Percentiles rank a stretch among this genome's conserved stretches.
Evolutionary conservation across 1,140 invertebrate species (phyloP).

Genomic region (Nasonia longicornis): DNA sequence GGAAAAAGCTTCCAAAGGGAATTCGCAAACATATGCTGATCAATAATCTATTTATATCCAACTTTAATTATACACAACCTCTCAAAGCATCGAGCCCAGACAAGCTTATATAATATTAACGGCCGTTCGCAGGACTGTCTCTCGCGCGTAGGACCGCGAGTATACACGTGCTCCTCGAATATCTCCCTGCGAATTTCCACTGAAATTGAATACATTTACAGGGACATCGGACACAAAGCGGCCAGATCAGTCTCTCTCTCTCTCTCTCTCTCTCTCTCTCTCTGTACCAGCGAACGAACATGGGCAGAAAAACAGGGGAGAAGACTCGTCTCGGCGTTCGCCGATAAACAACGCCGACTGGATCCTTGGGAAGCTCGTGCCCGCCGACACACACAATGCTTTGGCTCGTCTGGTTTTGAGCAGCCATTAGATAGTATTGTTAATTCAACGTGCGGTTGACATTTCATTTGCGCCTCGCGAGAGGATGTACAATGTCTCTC

Average conservation of each 20-base stretch:
- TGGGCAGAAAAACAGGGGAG: conserved; percentile 18
- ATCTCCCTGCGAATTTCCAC: neutral
- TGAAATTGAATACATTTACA: conserved; percentile 4
- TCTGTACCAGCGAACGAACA: neutral
- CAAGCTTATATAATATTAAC: neutral
- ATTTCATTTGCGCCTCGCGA: conserved; percentile 58
- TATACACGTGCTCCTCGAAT: neutral
- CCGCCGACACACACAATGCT: conserved; percentile 50
- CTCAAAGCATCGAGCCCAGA: neutral
- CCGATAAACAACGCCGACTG: conserved; percentile 47
- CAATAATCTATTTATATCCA: neutral
- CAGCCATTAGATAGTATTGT: conserved; percentile 64
- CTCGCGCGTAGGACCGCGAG: neutral
- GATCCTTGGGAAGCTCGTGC: conserved; percentile 5
- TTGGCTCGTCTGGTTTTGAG: conserved; percentile 55
- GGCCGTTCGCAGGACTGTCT: neutral
- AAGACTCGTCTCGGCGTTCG: conserved; percentile 30
- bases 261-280: no score
- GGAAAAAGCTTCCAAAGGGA: neutral
- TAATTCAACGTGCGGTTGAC: conserved; percentile 64
- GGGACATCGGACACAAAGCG: conserved; percentile 5
- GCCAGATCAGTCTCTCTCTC: neutral
- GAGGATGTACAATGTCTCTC: conserved; percentile 53
- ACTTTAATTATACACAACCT: neutral
- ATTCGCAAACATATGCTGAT: neutral